Conservation (phyloP, 2,797 vertebrate genomes). For the Sebastes diaconus region DNA sequence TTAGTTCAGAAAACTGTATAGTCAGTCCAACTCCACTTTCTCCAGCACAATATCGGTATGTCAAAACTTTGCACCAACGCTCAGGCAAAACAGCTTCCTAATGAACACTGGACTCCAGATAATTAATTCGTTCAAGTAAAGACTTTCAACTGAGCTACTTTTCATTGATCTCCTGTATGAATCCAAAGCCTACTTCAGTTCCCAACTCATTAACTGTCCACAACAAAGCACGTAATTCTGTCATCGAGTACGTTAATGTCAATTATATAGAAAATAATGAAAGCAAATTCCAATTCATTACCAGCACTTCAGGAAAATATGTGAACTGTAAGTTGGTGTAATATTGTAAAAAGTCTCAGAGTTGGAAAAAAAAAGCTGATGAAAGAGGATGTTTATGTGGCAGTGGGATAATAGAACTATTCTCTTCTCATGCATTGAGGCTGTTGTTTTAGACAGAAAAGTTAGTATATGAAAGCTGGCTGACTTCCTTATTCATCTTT, state of each 20-base stretch:
- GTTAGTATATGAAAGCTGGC: not conserved
- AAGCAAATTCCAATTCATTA: not conserved
- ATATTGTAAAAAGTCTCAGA: not conserved
- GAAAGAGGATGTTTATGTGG: not conserved
- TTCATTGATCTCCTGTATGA: not conserved
- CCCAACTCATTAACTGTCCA: conserved; percentile 8
- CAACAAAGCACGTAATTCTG: not conserved
- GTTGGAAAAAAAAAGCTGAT: not conserved
- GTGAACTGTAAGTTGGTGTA: not conserved
- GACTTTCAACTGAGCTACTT: not conserved
- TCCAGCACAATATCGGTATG: not conserved
- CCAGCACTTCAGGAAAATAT: not conserved
- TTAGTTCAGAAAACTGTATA: not conserved
- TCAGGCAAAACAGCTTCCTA: not conserved
- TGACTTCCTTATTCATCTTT: conserved; percentile 14
- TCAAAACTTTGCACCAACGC: not conserved
- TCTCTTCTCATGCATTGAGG: not conserved
- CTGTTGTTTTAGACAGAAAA: not conserved
- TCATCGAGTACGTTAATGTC: not conserved
- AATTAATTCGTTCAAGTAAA: not conserved
- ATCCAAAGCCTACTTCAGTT: not conserved
- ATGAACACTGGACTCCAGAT: not conserved
- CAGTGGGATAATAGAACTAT: not conserved
- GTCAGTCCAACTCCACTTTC: not conserved
- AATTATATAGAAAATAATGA: not conserved